Conservation (phyloP, 2,888 invertebrate genomes). For the Drosophila helvetica region DNA sequence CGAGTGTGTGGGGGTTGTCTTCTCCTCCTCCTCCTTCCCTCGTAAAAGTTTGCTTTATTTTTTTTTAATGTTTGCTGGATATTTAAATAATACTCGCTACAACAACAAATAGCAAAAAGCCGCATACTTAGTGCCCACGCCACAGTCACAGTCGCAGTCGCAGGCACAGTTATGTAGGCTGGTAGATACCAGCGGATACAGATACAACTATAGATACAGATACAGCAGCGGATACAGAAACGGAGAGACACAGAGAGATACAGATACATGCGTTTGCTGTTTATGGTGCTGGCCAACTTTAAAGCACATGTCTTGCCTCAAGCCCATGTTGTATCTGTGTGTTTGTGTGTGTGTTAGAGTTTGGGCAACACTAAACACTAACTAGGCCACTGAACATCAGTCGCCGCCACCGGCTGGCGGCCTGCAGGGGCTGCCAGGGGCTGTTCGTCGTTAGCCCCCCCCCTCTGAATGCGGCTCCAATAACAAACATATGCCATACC, state of each 20-base stretch:
- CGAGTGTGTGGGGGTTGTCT: conserved; percentile 27
- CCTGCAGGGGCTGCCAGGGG: neutral
- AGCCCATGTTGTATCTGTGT: conserved; percentile 13
- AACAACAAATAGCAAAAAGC: conserved; percentile 44
- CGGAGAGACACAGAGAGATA: conserved; percentile 16
- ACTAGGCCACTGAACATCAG: conserved; percentile 75
- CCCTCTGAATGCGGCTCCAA: neutral
- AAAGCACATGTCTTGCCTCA: conserved; percentile 52
- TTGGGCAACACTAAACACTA: conserved; percentile 60
- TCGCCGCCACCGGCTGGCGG: conserved; percentile 1
- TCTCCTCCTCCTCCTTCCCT: conserved; percentile 14
- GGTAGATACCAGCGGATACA: conserved; percentile 48
- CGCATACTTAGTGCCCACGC: conserved; percentile 75
- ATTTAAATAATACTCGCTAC: conserved; percentile 35
- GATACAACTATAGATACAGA: conserved; percentile 39
- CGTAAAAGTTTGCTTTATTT: conserved; percentile 15
- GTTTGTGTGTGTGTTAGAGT: conserved; percentile 32
- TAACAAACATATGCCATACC: neutral
- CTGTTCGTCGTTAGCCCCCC: neutral
- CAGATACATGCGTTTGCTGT: conserved; percentile 56
- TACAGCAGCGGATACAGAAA: conserved; percentile 29
- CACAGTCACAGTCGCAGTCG: conserved; percentile 17
- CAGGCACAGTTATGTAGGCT: conserved; percentile 47
- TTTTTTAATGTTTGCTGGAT: conserved; percentile 67
- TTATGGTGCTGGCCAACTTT: conserved; percentile 64